These are phyloP conservation scores for Fulica atra DNA, from an alignment of 2,113 vertebrate species.

Conservation along the genomic window DNA sequence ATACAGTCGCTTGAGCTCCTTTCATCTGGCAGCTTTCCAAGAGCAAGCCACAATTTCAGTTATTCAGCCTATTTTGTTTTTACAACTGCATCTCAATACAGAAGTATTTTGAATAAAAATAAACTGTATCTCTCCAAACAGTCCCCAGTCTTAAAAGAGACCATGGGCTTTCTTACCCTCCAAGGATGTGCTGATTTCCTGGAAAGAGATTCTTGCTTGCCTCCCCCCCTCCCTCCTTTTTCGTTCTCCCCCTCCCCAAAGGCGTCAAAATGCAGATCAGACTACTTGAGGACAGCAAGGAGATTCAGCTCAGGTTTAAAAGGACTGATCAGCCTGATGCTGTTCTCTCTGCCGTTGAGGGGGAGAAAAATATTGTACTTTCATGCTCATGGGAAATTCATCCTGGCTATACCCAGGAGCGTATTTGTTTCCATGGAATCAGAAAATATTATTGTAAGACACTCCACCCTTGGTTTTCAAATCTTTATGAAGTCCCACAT, in stretches of 20 bases:
- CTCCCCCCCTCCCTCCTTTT: no score
- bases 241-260: no score
- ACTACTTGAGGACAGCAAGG: not conserved
- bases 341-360: not conserved
- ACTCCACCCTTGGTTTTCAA: constrained; percentile 18
- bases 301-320: constrained; percentile 26
- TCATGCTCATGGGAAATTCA: not conserved
- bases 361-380: not conserved
- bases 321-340: constrained; percentile 1
- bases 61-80: constrained; percentile 37
- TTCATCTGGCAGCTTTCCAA: constrained; percentile 28
- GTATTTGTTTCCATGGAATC: constrained; percentile 30
- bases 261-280: constrained; percentile 30
- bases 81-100: not conserved
- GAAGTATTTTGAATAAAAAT: constrained; percentile 40
- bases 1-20: not conserved
- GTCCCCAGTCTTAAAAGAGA: not conserved
- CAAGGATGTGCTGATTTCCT: not conserved
- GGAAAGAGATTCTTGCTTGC: not conserved
- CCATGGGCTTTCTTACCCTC: not conserved
- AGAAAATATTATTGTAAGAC: constrained; percentile 26
- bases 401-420: not conserved
- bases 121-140: not conserved
- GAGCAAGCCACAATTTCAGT: not conserved
- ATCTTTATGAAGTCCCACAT: not conserved